Base-by-base conservation (phyloP, 2,888 invertebrate species). In the Dryobota labecula region DNA sequence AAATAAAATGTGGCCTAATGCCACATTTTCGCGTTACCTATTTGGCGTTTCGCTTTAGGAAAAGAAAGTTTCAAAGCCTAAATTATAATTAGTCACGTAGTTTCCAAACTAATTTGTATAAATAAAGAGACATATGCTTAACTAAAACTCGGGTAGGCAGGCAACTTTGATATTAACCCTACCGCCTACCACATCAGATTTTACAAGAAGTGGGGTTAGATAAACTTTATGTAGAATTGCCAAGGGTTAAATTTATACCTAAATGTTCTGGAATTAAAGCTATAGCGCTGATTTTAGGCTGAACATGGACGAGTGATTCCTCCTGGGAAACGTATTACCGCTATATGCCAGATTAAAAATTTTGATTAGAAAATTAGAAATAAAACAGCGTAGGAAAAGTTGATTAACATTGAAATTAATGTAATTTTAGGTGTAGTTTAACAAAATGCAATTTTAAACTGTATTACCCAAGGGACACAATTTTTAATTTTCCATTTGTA, bases 291-390 rank as follows among this genome's bases (percentile, higher is more conserved):
- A 80, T 73, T 77, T 82, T 77, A 70, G 77, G 58, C 73, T 70
- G 69, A 81, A 73, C 63, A 74, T 80, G 38, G 69, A 80, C 67
- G 54, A 65, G 63, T 85, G 79, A 87, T 86, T 87, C 84, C 87
- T 80, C 87, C 49, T 54, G 87, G 84, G 87, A 77, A 73, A 65
- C 69, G 57, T 83, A 73, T 68, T 68, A 66, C 62, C 53, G 66
- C 69, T 76, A 70, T 72, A 73, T 49, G 80, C 58, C 24, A 69
- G 82, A 86, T 88, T 84, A 86, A 84, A 85, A 84, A 86, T 83
- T 84, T 82, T 84, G 85, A 84, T 84, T 84, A 85, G 80, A 61
- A 74, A 74, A 83, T 84, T 83, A 76, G 80, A 61, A 74, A 73
- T 84, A 84, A 57, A 82, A 73, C 63, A 77, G 54, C 45, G 67